Conservation (phyloP, 2,888 invertebrate genomes). For the Ochropleura plecta region DNA sequence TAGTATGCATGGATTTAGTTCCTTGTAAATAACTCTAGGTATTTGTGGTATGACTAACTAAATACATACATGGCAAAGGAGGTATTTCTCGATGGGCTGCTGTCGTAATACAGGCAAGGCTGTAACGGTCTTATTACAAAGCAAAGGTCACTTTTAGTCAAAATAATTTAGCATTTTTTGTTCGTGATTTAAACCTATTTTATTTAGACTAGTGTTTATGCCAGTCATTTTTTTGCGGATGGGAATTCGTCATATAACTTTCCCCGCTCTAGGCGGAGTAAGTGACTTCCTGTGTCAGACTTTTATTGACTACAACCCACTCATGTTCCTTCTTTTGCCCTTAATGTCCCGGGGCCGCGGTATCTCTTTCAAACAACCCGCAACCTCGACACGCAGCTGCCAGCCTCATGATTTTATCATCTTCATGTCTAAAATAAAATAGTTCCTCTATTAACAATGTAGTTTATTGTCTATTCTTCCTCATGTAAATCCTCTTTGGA, state of each 20-base stretch:
- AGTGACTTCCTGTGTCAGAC: too few species aligned
- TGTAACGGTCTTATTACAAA: background rate
- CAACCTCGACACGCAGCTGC: too few species aligned
- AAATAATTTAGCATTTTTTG: too few species aligned
- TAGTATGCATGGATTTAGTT: slow-evolving; percentile 3
- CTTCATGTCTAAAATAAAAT: background rate
- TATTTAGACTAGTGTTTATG: background rate
- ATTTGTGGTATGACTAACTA: background rate
- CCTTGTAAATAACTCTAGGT: slow-evolving; percentile 3
- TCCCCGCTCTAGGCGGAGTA: too few species aligned
- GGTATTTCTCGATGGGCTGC: background rate
- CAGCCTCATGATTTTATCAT: background rate
- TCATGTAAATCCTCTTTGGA: too few species aligned
- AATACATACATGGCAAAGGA: background rate
- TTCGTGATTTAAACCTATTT: background rate
- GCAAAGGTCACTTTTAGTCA: background rate
- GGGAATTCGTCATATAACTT: too few species aligned
- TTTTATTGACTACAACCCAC: too few species aligned
- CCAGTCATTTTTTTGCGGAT: background rate
- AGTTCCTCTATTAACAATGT: background rate
- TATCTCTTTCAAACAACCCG: too few species aligned
- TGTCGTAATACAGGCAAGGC: background rate
- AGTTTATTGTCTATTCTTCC: too few species aligned
- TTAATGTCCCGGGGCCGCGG: too few species aligned
- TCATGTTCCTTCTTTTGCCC: too few species aligned